Evolutionary conservation across 2,113 vertebrate species (phyloP), one percentile per base, ranked within the genome.

Genomic region (Arizona elegans): DNA sequence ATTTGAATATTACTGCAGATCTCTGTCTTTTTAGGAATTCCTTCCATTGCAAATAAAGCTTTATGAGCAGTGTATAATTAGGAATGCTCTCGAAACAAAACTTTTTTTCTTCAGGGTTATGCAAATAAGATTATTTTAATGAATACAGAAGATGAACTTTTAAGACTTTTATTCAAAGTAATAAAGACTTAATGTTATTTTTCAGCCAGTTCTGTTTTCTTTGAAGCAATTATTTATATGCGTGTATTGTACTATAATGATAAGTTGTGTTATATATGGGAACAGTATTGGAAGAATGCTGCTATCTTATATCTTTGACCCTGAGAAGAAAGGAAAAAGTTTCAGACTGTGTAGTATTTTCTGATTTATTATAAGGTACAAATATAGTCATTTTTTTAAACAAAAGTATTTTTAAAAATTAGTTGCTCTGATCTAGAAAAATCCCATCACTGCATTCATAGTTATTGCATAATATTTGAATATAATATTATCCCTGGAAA

Each of bases 131-230:
- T 87, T 89, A 81, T 96, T 97, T 97, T 95, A 95, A 93, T 93
- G 88, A 94, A 94, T 97, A 97, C 97, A 97, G 96, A 97, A 97
- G 97, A 96, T 92, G 96, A 97, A 94, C 52, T 97, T 93, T 23
- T 93, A 24, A 95, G 91, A 89, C 86, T 91, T 93, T 97, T 94
- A 92, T 97, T 97, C 95, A 96, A 96, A 97, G 93, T 95, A 96
- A 96, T 94, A 94, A 91, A 17, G 38, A 91, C 93, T 96, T 96
- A 96, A 65, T 93, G 93, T 96, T 97, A 96, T 96, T 97, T 97
- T 96, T 96, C 94, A 95, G 93, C 95, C 97, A 96, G 96, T 97
- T 97, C 94, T 94, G 8, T 96, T 97, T 97, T 97, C 95, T 97
- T 97, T 97, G 94, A 96, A 96, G 93, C 95, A 92, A 43, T 3